These are phyloP conservation scores for Chydorus sphaericus DNA, from an alignment of 2,888 invertebrate species.

Conservation along the genomic window DNA sequence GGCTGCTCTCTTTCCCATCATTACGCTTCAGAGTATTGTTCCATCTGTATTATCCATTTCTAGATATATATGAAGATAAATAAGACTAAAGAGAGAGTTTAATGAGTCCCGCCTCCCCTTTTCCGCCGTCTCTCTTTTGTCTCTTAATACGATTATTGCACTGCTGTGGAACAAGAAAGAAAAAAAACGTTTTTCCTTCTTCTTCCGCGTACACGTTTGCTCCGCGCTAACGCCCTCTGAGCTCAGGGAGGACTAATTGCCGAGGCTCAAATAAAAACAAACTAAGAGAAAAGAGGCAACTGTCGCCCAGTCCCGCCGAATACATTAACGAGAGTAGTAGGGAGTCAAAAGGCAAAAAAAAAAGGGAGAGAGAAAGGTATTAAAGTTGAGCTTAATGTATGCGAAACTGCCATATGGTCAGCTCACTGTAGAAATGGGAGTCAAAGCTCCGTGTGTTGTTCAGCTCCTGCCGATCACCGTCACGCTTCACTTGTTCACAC, in stretches of 20 bases:
- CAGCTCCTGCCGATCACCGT: background rate
- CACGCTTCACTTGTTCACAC: slow-evolving; percentile 1
- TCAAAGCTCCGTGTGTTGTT: background rate
- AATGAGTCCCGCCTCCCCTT: background rate
- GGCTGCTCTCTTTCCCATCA: slow-evolving; percentile 6
- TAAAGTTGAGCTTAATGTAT: background rate
- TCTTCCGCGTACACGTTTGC: too few relatives aligned
- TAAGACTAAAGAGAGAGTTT: background rate
- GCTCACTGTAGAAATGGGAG: background rate
- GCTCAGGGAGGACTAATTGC: background rate
- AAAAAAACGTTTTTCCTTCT: too few relatives aligned
- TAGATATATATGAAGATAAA: background rate
- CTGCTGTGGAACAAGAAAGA: too few relatives aligned
- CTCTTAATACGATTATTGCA: background rate
- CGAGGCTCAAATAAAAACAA: background rate
- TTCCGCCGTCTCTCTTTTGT: background rate
- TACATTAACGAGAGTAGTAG: slow-evolving; percentile 1
- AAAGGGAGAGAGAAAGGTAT: background rate
- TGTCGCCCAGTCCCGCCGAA: background rate
- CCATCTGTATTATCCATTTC: background rate
- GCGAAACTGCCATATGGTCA: slow-evolving; percentile 12
- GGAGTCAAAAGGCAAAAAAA: background rate
- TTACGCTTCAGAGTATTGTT: background rate
- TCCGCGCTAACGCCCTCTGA: too few relatives aligned
- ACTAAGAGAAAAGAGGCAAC: background rate